A percentile compares a stretch with the other conserved stretches of the same genome.
These are phyloP conservation scores for Daubentonia madagascariensis DNA, from an alignment of 2,113 vertebrate species.

Conservation along the genomic window DNA sequence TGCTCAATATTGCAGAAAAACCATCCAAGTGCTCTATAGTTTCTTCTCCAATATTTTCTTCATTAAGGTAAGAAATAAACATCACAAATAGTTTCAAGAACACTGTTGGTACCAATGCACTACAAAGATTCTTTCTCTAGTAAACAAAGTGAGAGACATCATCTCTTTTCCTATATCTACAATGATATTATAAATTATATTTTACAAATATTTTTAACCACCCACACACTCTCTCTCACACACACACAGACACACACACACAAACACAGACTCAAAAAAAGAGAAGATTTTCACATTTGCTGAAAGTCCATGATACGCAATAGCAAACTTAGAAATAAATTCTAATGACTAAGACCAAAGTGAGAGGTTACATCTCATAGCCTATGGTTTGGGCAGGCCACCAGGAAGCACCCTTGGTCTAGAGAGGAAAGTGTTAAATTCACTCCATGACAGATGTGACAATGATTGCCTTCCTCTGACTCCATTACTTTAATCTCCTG, in stretches of 20 bases:
- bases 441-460: neutral
- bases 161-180: neutral
- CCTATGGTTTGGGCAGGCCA: neutral
- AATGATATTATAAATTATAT: neutral
- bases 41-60: neutral
- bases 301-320: neutral
- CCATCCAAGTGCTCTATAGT: neutral
- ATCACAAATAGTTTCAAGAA: neutral
- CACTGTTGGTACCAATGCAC: neutral
- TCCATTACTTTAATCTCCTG: neutral
- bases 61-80: neutral
- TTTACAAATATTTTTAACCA: neutral
- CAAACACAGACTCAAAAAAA: neutral
- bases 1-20: neutral
- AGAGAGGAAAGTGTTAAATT: neutral
- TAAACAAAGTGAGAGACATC: neutral
- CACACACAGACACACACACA: neutral
- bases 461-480: neutral
- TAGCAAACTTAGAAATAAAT: neutral
- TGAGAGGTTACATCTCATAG: neutral
- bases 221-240: neutral
- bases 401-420: neutral
- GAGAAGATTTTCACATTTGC: neutral
- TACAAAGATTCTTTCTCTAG: neutral
- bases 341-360: neutral